Base-by-base conservation (phyloP, 2,888 invertebrate species). In the Andricus quercusramuli region DNA sequence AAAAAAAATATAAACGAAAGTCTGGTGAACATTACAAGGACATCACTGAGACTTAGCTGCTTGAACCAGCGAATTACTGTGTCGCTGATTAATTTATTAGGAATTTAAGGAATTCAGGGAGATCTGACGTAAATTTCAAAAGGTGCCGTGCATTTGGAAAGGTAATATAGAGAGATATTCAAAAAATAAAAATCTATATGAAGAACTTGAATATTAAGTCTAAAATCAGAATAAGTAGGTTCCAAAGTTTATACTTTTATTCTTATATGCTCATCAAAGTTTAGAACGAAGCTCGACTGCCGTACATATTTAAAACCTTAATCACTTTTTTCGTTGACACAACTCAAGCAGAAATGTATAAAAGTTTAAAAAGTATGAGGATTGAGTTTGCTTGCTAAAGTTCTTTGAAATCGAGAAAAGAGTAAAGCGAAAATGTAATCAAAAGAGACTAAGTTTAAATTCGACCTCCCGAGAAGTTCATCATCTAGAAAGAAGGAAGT, bases 321-420 rank as follows among this genome's bases (percentile, higher is more conserved):
- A 47, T 47, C 44, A 68, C 68, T 68, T 44, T 68, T 68, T 68
- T 47, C 25, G 17, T 68, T 47, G 22, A 44, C n/a, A 68, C 8
- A 47, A 68, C 15, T 44, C 22, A 25, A 17, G 11, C 15, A 47
- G 17, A 47, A 68, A 8, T 25, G 47, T 47, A 68, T 68, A 9
- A 56, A 56, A 56, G 56, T 56, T n/a, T 1, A 20, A n/a, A 56
- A 56, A 56, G n/a, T 56, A n/a, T n/a, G 20, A 2, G 5, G n/a
- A 11, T 56, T 11, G 56, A n/a, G n/a, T 56, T 56, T 56, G 8
- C n/a, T 56, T n/a, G n/a, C n/a, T 20, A 67, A 44, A 67, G 20
- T 67, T 37, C n/a, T 22, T 68, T 44, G 41, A 8, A 44, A 68
- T 13, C 25, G 22, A 25, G 22, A 25, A 47, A n/a, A 68, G 37